Percentiles rank a stretch among this genome's conserved stretches.
phyloP scores from a whole-genome alignment of 1,140 invertebrate species.

The Andrena cerasifolii region DNA sequence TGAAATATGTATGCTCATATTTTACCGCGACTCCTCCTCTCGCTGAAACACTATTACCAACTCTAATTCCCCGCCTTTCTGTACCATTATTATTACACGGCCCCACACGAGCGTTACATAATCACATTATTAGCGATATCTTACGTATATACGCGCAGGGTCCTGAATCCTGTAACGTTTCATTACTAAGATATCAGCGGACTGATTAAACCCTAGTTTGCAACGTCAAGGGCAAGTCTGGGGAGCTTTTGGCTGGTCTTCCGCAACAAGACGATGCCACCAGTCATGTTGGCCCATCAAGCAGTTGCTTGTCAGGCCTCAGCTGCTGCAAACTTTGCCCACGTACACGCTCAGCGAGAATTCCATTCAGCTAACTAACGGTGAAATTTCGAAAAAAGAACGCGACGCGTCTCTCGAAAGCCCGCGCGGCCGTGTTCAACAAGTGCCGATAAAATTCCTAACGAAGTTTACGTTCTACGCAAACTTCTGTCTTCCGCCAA shows the following conservation, averaged over 20 bases:
- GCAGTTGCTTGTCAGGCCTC: conserved; percentile 48
- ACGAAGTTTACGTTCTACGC: not conserved
- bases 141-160: too few relatives aligned
- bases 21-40: too few relatives aligned
- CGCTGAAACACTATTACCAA: too few relatives aligned
- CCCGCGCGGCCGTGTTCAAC: not conserved
- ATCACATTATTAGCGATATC: too few relatives aligned
- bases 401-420: not conserved
- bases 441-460: conserved; percentile 9
- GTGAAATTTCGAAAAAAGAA: conserved; percentile 1
- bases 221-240: conserved; percentile 43
- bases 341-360: conserved; percentile 8
- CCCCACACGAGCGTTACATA: too few relatives aligned
- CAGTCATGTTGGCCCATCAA: conserved; percentile 55
- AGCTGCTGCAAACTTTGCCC: conserved; percentile 15
- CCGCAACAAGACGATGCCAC: conserved; percentile 31
- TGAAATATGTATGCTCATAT: too few relatives aligned
- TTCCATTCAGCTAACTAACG: conserved; percentile 6
- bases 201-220: conserved; percentile 42
- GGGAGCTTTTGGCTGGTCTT: conserved; percentile 4
- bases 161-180: too few relatives aligned
- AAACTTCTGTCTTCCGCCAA: not conserved
- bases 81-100: too few relatives aligned
- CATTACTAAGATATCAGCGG: too few relatives aligned
- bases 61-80: too few relatives aligned